phyloP scores from a whole-genome alignment of 53 echinoderm and acorn worm species.

The Glandiceps talaboti region DNA sequence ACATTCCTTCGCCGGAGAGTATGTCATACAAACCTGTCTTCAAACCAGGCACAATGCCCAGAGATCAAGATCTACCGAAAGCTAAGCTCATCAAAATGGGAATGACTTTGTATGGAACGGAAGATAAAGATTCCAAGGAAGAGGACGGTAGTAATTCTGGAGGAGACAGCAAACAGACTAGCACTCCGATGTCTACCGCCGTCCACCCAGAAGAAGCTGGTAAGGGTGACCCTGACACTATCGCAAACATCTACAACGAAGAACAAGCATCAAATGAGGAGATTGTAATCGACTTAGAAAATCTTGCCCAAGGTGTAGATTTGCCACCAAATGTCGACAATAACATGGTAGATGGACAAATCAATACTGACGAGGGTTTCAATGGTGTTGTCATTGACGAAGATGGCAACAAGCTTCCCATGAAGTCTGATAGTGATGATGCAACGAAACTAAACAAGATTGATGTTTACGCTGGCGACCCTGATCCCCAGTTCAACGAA shows the following conservation, averaged over 20 bases:
- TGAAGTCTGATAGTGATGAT: neutral
- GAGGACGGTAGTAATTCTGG: neutral
- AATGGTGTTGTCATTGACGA: constrained; percentile 19
- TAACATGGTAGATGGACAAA: constrained; percentile 48
- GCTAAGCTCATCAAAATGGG: constrained; percentile 24
- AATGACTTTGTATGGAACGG: constrained; percentile 57
- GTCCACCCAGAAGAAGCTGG: constrained; percentile 43
- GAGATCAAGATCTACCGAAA: neutral
- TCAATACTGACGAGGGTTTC: constrained; percentile 33
- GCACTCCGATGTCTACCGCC: constrained; percentile 25
- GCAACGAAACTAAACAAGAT: neutral
- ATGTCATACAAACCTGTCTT: neutral
- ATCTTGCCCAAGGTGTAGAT: constrained; percentile 31
- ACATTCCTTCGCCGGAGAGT: neutral
- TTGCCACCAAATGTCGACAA: constrained; percentile 63
- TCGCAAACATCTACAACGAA: constrained; percentile 58
- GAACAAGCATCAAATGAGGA: constrained; percentile 74
- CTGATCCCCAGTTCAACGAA: constrained; percentile 23
- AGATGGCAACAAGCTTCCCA: constrained; percentile 7
- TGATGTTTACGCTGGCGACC: constrained; percentile 11
- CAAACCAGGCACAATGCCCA: neutral
- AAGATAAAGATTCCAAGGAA: constrained; percentile 4
- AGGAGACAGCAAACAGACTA: neutral
- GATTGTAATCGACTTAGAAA: constrained; percentile 49
- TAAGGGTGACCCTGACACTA: constrained; percentile 34